A percentile compares a stretch with the other conserved stretches of the same genome.
phyloP scores from a whole-genome alignment of 2,888 invertebrate species.

The Julus scandinavius region DNA sequence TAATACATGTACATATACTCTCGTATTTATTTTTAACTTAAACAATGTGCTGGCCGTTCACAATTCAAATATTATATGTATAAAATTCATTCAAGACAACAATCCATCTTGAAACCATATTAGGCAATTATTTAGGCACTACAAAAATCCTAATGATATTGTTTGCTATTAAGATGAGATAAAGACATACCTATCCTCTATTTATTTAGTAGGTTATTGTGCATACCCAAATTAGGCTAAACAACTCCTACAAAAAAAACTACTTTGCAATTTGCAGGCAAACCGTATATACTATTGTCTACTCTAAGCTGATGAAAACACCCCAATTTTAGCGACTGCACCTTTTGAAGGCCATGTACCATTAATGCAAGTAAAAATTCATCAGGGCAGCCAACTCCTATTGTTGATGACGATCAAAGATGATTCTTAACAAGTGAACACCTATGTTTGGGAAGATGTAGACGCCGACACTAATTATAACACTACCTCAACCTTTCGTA shows the following conservation, averaged over 20 bases:
- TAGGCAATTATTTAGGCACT: neutral
- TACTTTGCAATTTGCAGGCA: neutral
- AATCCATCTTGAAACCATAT: neutral
- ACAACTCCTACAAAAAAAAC: neutral
- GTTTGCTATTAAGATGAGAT: neutral
- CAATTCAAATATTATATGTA: neutral
- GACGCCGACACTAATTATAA: neutral
- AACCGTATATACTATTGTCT: neutral
- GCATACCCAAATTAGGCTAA: neutral
- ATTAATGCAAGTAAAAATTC: constrained; percentile 11
- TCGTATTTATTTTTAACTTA: neutral
- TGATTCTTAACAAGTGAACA: neutral
- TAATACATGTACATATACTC: neutral
- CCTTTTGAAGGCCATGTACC: neutral
- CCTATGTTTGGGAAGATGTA: constrained; percentile 6
- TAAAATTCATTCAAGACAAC: neutral
- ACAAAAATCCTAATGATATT: neutral
- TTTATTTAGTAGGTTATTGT: too few relatives aligned
- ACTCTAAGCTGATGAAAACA: neutral
- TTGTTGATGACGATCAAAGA: neutral
- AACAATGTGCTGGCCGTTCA: neutral
- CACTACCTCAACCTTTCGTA: neutral
- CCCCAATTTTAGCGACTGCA: neutral
- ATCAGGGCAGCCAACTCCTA: constrained; percentile 15
- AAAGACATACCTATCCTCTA: neutral